Base-by-base conservation (phyloP, 2,113 vertebrate genomes). In the Oxyura jamaicensis region DNA sequence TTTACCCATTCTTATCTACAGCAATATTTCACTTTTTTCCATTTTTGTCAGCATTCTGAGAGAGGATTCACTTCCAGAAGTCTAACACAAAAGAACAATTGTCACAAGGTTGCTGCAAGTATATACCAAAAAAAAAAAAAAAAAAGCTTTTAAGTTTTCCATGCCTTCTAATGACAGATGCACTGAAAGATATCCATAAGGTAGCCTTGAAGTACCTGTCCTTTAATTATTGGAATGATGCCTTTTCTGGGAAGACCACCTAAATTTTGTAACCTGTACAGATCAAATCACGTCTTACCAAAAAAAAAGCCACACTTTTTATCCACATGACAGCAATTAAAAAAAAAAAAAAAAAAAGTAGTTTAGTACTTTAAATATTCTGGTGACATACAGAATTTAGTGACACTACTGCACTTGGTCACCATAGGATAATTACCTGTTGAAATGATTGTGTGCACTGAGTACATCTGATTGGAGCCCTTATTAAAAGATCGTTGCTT, bases 11-110 rank as follows among this genome's bases (percentile, higher is more conserved):
- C 88, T 96, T 95, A 96, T 93, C 93, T 93, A 58, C 65, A 81
- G 44, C 29, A 82, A 3, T 96, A 88, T 86, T 96, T 88, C 63
- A 42, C 39, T 85, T 69, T 88, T 96, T 97, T 93, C 88, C 73
- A 69, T 58, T 90, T 83, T 83, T 90, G 66, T 90, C 83, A 90
- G 76, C 83, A 11, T 90, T 91, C 63, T 74, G 50, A 86, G 69
- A 93, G 44, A 76, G 52, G 62, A 72, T 87, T 94, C 52, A 69
- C 50, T 86, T 94, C 56, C 53, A 92, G n/a, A 58, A 84, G 44
- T 50, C 69, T 84, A 39, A 88, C 74, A 86, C 69, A 82, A 84
- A 69, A 88, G 76, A 63, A 42, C 50, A 83, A 20, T 41, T 83
- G 86, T 80, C 59, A 52, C 35, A 76, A 72, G 82, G 69, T 4